These are phyloP conservation scores for Netelia melanura DNA, from an alignment of 2,888 invertebrate species.

Conservation along the genomic window DNA sequence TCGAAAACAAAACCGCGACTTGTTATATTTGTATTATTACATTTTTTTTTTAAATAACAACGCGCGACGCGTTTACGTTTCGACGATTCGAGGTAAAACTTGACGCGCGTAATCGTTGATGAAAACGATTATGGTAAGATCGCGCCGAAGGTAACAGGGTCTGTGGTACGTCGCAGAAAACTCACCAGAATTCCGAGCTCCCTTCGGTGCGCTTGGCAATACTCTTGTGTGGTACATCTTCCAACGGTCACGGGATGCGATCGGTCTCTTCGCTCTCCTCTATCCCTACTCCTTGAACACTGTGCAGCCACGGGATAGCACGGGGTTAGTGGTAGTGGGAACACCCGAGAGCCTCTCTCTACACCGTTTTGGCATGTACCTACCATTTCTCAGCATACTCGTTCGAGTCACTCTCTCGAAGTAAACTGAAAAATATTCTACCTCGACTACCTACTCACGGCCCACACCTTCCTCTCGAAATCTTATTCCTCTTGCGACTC, in stretches of 20 bases:
- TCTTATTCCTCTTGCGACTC: background rate
- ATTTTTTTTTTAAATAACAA: background rate
- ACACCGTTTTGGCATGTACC: background rate
- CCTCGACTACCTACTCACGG: conserved; percentile 45
- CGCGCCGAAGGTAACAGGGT: background rate
- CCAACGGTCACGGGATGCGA: conserved; percentile 71
- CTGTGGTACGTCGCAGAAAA: background rate
- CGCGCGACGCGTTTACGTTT: background rate
- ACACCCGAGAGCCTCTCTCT: conserved; percentile 26
- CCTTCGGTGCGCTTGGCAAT: conserved; percentile 28
- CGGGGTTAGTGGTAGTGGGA: conserved; percentile 44
- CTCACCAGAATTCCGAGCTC: conserved; percentile 34
- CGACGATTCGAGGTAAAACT: background rate
- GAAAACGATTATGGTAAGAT: background rate
- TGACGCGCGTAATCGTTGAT: background rate
- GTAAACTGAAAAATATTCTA: conserved; percentile 17
- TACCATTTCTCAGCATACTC: conserved; percentile 10
- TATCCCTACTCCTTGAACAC: conserved; percentile 51
- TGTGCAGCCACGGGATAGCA: background rate
- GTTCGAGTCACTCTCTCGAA: conserved; percentile 12
- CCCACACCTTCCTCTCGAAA: conserved; percentile 28
- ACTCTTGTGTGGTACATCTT: conserved; percentile 68
- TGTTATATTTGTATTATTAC: background rate
- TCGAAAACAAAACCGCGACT: background rate
- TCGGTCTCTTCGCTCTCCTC: conserved; percentile 49